phyloP scores from a whole-genome alignment of 2,888 invertebrate species.

The Cheilosia urbana region DNA sequence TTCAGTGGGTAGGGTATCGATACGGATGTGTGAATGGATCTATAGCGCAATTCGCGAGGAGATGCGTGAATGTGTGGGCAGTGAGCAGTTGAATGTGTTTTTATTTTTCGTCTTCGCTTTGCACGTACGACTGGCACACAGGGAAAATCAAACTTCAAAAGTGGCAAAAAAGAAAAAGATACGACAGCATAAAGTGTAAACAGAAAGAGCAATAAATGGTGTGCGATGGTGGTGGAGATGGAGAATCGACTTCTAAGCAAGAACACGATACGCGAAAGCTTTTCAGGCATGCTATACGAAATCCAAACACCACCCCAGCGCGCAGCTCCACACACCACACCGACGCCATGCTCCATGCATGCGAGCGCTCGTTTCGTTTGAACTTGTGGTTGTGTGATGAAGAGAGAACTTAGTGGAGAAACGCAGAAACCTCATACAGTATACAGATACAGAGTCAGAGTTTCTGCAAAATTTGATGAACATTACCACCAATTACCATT shows the following conservation, averaged over 20 bases:
- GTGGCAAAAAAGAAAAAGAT: conserved; percentile 50
- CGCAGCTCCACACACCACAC: too few species aligned
- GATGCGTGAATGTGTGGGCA: conserved; percentile 58
- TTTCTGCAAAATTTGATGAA: background rate
- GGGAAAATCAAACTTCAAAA: conserved; percentile 64
- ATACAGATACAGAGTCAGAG: background rate
- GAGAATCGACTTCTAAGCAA: conserved; percentile 11
- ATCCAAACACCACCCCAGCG: too few species aligned
- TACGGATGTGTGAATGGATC: conserved; percentile 61
- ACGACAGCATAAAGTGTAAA: conserved; percentile 13
- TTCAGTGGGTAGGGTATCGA: conserved; percentile 67
- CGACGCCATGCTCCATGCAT: too few species aligned
- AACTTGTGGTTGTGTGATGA: too few species aligned
- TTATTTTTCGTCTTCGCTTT: conserved; percentile 39
- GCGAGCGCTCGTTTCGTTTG: too few species aligned
- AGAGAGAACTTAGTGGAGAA: too few species aligned
- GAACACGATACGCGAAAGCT: conserved; percentile 18
- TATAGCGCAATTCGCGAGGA: conserved; percentile 40
- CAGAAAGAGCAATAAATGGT: conserved; percentile 17
- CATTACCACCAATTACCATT: too few species aligned
- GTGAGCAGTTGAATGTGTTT: background rate
- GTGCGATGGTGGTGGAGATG: conserved; percentile 1
- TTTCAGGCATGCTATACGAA: background rate
- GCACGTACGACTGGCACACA: conserved; percentile 51
- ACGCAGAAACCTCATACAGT: background rate